phyloP scores from a whole-genome alignment of 2,113 vertebrate species.

The Stegostoma tigrinum region DNA sequence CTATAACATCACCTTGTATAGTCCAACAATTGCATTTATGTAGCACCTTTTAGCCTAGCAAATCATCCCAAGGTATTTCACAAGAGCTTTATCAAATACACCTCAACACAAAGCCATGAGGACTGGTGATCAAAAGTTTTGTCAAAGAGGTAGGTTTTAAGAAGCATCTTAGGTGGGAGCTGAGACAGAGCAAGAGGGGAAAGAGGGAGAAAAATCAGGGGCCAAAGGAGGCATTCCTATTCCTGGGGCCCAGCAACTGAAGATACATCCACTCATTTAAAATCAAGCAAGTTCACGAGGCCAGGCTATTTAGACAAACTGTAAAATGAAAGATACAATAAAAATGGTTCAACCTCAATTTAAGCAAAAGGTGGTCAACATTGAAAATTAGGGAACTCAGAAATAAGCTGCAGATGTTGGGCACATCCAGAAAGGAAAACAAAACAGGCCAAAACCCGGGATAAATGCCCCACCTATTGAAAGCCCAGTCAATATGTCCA shows the following conservation, averaged over 20 bases:
- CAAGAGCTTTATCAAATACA: not conserved
- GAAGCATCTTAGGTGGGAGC: not conserved
- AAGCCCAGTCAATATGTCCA: not conserved
- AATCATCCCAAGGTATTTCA: not conserved
- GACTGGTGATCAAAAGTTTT: not conserved
- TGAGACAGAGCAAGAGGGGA: not conserved
- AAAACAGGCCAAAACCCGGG: not conserved
- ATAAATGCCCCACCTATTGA: not conserved
- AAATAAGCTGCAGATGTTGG: not conserved
- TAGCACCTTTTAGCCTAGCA: not conserved
- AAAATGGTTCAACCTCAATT: not conserved
- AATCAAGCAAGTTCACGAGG: not conserved
- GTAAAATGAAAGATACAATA: not conserved
- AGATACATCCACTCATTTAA: not conserved
- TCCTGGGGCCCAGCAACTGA: not conserved
- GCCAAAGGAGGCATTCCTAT: not conserved
- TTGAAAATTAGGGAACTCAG: not conserved
- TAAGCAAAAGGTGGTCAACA: not conserved
- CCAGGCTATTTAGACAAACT: not conserved
- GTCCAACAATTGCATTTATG: not conserved
- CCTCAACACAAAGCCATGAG: not conserved
- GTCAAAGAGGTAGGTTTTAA: not conserved
- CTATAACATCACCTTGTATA: not conserved
- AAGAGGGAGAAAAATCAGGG: not conserved
- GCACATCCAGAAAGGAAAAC: not conserved